Evolutionary conservation across 1,140 invertebrate species (phyloP), one percentile per base, ranked within the genome.

Genomic region (Parapsyche elsis): DNA sequence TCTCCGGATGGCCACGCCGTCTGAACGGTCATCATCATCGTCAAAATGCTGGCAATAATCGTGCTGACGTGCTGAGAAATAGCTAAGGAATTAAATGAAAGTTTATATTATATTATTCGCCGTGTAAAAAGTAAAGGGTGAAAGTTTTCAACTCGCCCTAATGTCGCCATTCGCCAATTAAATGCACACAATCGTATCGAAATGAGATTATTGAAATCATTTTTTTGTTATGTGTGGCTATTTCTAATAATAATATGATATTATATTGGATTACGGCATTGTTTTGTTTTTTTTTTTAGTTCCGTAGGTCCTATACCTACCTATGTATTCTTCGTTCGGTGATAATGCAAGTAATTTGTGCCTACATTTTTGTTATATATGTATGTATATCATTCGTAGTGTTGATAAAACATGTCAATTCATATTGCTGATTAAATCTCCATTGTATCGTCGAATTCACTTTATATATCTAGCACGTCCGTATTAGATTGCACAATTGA

Each of bases 401-500:
- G 57, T 61, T 61, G 57, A 19, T 14, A 24, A 67, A 67, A 67
- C 64, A 23, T 67, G 64, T 67, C 64, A 67, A 67, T 67, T 67
- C 64, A 67, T 67, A 67, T 26, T 23, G 23, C 24, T 67, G 64
- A 67, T 67, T 67, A 67, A 26, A 67, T 67, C 24, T 67, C 24
- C 19, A 67, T 67, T 67, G 64, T 67, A 23, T 67, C 12, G 49
- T 16, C 49, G 49, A 53, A 53, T 53, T 53, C 49, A 53, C 30
- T 38, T 38, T 14, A 53, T 53, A 14, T 53, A 53, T 53, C 10
- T 16, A 12, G 49, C 49, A 12, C 49, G 10, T 53, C 12, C 49
- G 10, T 53, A 53, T 53, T 53, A 53, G 16, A 53, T 14, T 53
- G 49, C 49, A 53, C 16, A 53, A 53, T 14, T 12, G 49, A 53